Percentiles rank a stretch among this genome's conserved stretches.
These are phyloP conservation scores for Spialia ferax DNA, from an alignment of 2,888 invertebrate species.

Conservation along the genomic window DNA sequence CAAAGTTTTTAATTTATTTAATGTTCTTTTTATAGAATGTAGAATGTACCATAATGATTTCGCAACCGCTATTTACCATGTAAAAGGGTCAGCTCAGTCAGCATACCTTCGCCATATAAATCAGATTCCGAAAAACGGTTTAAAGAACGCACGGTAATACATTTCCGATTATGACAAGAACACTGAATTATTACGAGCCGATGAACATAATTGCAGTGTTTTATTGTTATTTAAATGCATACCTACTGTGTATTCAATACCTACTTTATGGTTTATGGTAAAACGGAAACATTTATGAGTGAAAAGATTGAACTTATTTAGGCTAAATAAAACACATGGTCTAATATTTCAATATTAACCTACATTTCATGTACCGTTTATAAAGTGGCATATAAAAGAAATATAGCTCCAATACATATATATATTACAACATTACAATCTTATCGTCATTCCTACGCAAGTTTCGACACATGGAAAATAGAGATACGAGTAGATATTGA, in stretches of 20 bases:
- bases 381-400: neutral
- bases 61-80: constrained; percentile 25
- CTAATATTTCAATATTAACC: neutral
- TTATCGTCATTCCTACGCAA: too few relatives aligned
- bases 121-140: constrained; percentile 25
- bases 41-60: constrained; percentile 5
- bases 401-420: too few relatives aligned
- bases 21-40: constrained; percentile 11
- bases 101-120: constrained; percentile 26
- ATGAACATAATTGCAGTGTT: neutral
- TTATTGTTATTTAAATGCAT: neutral
- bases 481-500: too few relatives aligned
- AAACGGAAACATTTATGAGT: neutral
- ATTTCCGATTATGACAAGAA: constrained; percentile 13
- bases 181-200: constrained; percentile 1
- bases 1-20: constrained; percentile 16
- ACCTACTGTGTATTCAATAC: neutral
- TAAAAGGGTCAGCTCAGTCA: constrained; percentile 26
- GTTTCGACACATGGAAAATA: too few relatives aligned
- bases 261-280: neutral
- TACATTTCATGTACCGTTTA: neutral
- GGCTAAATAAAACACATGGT: neutral
- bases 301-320: neutral
- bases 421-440: too few relatives aligned
- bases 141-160: constrained; percentile 13